Conservation (phyloP, 2,888 invertebrate species). For the Cotesia congregata region DNA sequence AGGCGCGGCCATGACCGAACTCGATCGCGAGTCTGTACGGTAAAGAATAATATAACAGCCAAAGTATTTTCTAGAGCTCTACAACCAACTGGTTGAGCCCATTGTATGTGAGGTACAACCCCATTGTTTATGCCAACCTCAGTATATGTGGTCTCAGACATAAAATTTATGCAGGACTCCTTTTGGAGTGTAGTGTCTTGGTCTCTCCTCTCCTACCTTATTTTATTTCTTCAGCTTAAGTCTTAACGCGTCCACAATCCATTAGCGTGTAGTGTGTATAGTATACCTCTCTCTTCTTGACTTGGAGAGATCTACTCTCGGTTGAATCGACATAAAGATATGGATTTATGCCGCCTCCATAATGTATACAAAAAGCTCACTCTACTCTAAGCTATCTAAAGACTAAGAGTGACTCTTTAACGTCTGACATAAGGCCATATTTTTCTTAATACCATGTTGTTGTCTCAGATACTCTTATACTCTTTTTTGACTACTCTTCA, state of each 20-base stretch:
- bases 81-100: slow-evolving; percentile 26
- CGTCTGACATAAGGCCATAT: slow-evolving; percentile 20
- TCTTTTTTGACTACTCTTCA: background rate
- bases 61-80: slow-evolving; percentile 7
- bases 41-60: slow-evolving; percentile 8
- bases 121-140: slow-evolving; percentile 58
- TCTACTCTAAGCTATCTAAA: slow-evolving; percentile 7
- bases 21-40: slow-evolving; percentile 39
- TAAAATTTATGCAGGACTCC: slow-evolving; percentile 57
- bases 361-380: slow-evolving; percentile 12
- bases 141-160: slow-evolving; percentile 39
- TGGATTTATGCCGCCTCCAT: slow-evolving; percentile 34
- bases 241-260: slow-evolving; percentile 18
- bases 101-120: slow-evolving; percentile 55
- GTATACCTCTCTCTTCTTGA: slow-evolving; percentile 12
- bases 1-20: slow-evolving; percentile 45
- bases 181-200: slow-evolving; percentile 50
- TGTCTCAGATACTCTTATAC: background rate
- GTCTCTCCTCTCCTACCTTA: slow-evolving; percentile 29
- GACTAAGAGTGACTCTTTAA: slow-evolving; percentile 9
- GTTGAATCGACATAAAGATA: slow-evolving; percentile 38
- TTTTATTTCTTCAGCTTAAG: slow-evolving; percentile 5
- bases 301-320: no score
- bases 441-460: slow-evolving; percentile 14
- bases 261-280: slow-evolving; percentile 38